Base-by-base conservation (phyloP, 2,888 invertebrate species). In the Timandra comae region DNA sequence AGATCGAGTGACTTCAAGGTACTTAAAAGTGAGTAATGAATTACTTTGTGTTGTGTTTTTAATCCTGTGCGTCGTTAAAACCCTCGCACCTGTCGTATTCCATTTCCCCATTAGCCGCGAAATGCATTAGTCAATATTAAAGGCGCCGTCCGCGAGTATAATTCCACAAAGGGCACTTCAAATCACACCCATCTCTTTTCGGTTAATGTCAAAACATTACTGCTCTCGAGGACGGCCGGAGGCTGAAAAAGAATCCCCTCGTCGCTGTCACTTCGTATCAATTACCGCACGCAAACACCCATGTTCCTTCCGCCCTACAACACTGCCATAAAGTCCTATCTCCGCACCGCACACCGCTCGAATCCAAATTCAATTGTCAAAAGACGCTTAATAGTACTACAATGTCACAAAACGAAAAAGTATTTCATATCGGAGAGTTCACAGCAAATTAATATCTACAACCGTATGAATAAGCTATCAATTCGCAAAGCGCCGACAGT, bases 91-190 rank as follows among this genome's bases (percentile, higher is more conserved):
- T 85, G 84, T 82, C 84, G 70, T 56, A 56, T 67, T 73, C 43
- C 66, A 61, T 69, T 66, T 72, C 69, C 74, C 81, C 80, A 82
- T 82, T 79, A 81, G 70, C 72, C 57, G 62, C 57, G 74, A 82
- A 79, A 82, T 82, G 79, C 84, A 85, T 85, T 85, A 85, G 84
- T 79, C 76, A 76, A 77, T 85, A 85, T 82, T 84, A 85, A 84
- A 80, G 78, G 79, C 76, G 76, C 76, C 75, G 60, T 73, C 63
- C 80, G 80, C 73, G 81, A 77, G 62, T 79, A 74, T 85, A 85
- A 85, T 84, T 82, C 84, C 84, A 84, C 84, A 85, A 84, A 84
- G 84, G 81, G 81, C 85, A 76, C 84, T 85, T 75, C 80, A 82
- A 82, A 84, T 84, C 85, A 84, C 85, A 84, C 84, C 84, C 84